phyloP scores from a whole-genome alignment of 2,888 invertebrate species.

The Dorcus hopei region DNA sequence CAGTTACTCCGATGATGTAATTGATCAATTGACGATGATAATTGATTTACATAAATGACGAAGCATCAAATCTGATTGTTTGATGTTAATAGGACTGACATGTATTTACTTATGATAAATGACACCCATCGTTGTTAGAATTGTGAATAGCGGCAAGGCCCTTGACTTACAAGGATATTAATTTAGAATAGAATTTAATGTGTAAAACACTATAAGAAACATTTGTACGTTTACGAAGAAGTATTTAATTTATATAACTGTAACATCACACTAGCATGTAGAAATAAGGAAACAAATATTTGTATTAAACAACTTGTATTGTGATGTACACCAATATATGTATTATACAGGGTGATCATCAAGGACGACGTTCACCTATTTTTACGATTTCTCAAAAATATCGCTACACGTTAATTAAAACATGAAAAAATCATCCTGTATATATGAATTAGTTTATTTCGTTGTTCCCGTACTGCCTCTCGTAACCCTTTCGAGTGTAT shows the following conservation, averaged over 20 bases:
- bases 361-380: not conserved
- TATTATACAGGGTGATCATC: slow-evolving; percentile 21
- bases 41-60: too few relatives aligned
- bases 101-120: not conserved
- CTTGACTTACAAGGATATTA: slow-evolving; percentile 41
- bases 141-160: slow-evolving; percentile 51
- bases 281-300: slow-evolving; percentile 12
- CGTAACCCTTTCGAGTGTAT: slow-evolving; percentile 4
- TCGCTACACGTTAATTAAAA: not conserved
- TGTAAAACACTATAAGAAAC: slow-evolving; percentile 39
- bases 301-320: slow-evolving; percentile 16
- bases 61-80: not conserved
- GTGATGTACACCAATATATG: slow-evolving; percentile 22
- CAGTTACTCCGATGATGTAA: too few relatives aligned
- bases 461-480: slow-evolving; percentile 3
- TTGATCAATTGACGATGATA: too few relatives aligned
- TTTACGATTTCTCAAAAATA: slow-evolving; percentile 11
- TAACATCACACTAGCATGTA: slow-evolving; percentile 13
- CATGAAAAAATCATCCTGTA: slow-evolving; percentile 15
- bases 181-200: slow-evolving; percentile 40
- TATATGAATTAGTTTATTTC: slow-evolving; percentile 1
- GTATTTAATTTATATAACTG: slow-evolving; percentile 34
- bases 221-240: slow-evolving; percentile 34
- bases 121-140: slow-evolving; percentile 41
- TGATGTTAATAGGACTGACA: slow-evolving; percentile 1